Conservation (phyloP, 2,888 invertebrate genomes). For the Ectobius pallidus region DNA sequence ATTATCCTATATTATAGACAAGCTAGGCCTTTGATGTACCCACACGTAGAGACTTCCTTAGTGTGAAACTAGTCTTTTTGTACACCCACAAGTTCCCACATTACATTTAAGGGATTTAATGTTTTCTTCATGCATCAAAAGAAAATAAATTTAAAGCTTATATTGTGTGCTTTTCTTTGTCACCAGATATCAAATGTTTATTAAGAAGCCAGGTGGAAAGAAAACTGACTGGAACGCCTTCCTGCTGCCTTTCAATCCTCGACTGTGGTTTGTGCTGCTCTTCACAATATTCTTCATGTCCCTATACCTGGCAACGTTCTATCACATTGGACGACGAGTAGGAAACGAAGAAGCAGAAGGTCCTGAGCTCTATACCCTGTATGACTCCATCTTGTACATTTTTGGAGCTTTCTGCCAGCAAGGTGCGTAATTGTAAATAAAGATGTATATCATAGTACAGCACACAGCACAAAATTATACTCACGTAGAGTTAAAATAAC, state of each 20-base stretch:
- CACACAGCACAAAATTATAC: too few species aligned
- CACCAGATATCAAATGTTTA: slow-evolving; percentile 33
- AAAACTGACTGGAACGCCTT: slow-evolving; percentile 34
- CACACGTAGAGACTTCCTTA: too few species aligned
- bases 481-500: too few species aligned
- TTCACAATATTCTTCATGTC: slow-evolving; percentile 24
- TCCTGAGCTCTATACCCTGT: slow-evolving; percentile 29
- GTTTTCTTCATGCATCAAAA: too few species aligned
- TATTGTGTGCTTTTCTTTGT: too few species aligned
- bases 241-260: slow-evolving; percentile 33
- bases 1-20: too few species aligned
- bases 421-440: slow-evolving; percentile 45
- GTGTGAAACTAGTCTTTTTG: too few species aligned
- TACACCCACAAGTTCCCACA: too few species aligned
- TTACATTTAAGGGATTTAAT: too few species aligned
- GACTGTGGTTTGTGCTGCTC: slow-evolving; percentile 32
- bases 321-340: slow-evolving; percentile 24
- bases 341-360: slow-evolving; percentile 32
- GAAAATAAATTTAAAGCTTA: too few species aligned
- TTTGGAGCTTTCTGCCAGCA: slow-evolving; percentile 50
- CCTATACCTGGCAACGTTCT: slow-evolving; percentile 19
- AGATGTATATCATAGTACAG: too few species aligned
- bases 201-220: slow-evolving; percentile 15
- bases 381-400: slow-evolving; percentile 33
- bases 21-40: too few species aligned